Conservation (phyloP, 2,888 invertebrate genomes). For the Lasioglossum pauxillum region DNA sequence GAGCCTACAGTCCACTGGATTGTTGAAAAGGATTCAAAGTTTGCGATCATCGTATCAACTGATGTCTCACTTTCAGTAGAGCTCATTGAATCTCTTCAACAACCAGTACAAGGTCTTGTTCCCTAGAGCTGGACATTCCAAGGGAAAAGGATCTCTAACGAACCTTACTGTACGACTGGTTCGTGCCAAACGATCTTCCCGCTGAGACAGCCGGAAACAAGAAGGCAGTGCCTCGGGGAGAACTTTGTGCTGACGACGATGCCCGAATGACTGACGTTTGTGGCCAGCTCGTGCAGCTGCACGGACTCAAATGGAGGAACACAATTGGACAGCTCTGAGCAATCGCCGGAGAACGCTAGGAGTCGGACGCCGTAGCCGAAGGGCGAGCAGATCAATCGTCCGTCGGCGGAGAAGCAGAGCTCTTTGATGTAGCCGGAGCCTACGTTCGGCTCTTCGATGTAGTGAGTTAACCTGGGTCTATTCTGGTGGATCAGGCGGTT, state of each 20-base stretch:
- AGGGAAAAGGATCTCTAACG: not conserved
- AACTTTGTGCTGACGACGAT: constrained; percentile 96
- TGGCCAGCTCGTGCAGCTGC: constrained; percentile 88
- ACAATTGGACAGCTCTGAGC: constrained; percentile 91
- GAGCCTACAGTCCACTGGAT: not conserved
- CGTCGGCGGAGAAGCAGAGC: constrained; percentile 95
- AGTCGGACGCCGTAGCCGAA: constrained; percentile 94
- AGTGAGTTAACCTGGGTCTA: constrained; percentile 92
- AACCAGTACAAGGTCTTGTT: not conserved
- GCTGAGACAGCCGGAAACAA: constrained; percentile 95
- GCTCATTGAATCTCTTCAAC: not conserved
- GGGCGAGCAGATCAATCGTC: constrained; percentile 95
- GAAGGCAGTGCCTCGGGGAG: constrained; percentile 93
- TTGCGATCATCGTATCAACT: not conserved
- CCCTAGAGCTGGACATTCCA: constrained; percentile 15
- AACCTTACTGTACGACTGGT: constrained; percentile 85
- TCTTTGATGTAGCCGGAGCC: constrained; percentile 97
- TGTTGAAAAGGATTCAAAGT: not conserved
- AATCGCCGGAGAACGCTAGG: constrained; percentile 91
- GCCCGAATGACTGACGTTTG: constrained; percentile 91
- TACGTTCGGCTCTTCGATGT: constrained; percentile 93
- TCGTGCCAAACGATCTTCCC: constrained; percentile 96
- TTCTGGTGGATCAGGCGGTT: constrained; percentile 88
- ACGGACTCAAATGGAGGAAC: constrained; percentile 85
- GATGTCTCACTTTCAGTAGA: not conserved